phyloP scores from a whole-genome alignment of 1,140 invertebrate genomes.

The Apis mellifera region DNA sequence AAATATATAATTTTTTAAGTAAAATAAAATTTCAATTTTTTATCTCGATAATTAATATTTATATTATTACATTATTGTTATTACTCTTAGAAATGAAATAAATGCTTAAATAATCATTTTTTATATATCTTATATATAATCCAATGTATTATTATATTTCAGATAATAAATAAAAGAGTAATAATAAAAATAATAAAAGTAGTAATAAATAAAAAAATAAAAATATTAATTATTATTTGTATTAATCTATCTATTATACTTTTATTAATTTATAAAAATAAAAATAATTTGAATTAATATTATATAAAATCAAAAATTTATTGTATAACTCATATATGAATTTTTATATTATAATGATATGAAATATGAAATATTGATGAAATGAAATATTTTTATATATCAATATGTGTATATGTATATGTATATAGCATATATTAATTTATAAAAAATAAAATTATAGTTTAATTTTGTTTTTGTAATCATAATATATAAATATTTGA shows the following conservation, averaged over 20 bases:
- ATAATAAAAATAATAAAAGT: too few species aligned
- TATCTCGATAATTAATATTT: background rate
- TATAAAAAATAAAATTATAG: background rate
- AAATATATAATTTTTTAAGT: background rate
- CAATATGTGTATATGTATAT: too few species aligned
- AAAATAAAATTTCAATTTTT: background rate
- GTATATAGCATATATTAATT: background rate
- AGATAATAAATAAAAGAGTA: background rate
- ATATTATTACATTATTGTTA: background rate
- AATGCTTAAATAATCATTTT: background rate
- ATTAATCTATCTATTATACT: too few species aligned
- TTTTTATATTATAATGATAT: background rate
- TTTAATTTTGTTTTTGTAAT: background rate
- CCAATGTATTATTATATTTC: background rate
- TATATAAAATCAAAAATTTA: background rate
- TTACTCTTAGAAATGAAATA: background rate
- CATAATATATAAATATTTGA: background rate
- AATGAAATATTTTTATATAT: background rate
- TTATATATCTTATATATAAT: background rate
- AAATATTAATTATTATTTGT: too few species aligned
- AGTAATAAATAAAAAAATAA: too few species aligned
- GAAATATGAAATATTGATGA: background rate
- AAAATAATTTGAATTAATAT: background rate
- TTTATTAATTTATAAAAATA: background rate
- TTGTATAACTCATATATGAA: background rate